A percentile compares a stretch with the other conserved stretches of the same genome.
Evolutionary conservation across 2,113 vertebrate genomes (phyloP).

Genomic region (Thymallus thymallus): DNA sequence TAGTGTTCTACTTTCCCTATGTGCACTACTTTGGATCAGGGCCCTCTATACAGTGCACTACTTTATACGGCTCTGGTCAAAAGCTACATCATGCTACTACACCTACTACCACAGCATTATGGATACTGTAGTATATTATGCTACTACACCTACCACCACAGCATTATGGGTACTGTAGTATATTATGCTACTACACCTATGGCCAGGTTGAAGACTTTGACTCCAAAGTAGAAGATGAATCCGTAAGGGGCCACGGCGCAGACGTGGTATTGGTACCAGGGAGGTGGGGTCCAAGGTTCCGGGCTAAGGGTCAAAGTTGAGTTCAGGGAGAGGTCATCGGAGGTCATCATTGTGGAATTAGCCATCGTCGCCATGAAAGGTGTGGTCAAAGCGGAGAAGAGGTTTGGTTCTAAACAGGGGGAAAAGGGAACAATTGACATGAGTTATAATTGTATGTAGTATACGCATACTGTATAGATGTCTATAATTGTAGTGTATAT

Average conservation of each 20-base stretch:
- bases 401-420: not conserved
- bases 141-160: too few relatives aligned
- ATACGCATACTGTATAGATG: too few relatives aligned
- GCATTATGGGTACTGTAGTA: too few relatives aligned
- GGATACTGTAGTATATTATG: too few relatives aligned
- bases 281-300: not conserved
- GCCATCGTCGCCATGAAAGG: not conserved
- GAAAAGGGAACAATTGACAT: not conserved
- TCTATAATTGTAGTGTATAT: not conserved
- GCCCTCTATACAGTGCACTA: too few relatives aligned
- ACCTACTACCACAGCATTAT: too few relatives aligned
- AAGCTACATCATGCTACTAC: too few relatives aligned
- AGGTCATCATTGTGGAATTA: not conserved
- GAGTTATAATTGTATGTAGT: too few relatives aligned
- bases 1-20: too few relatives aligned
- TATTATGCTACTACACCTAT: conserved; percentile 30
- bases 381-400: not conserved
- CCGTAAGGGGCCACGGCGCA: conserved; percentile 59
- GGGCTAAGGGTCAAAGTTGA: not conserved
- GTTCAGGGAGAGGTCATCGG: conserved; percentile 29
- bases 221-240: conserved; percentile 69
- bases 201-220: conserved; percentile 70
- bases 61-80: too few relatives aligned
- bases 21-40: too few relatives aligned
- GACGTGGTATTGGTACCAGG: conserved; percentile 63